phyloP scores from a whole-genome alignment of 2,888 invertebrate genomes.

The Plebejus argus region DNA sequence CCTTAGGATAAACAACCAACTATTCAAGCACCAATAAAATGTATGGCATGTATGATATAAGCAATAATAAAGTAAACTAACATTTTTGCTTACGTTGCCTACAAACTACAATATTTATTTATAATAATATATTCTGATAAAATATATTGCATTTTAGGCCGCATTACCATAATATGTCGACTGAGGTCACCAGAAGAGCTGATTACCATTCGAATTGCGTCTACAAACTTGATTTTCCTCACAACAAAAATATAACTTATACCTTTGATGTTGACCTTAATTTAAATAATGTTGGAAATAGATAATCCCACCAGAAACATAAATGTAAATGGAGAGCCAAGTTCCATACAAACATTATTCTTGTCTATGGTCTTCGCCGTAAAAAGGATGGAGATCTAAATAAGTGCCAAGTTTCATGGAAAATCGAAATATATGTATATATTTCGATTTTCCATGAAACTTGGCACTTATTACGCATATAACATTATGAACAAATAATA shows the following conservation, averaged over 20 bases:
- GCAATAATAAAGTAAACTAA: not conserved
- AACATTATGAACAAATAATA: too few species aligned
- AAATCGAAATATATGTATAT: too few species aligned
- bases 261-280: not conserved
- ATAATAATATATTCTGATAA: constrained; percentile 1
- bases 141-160: constrained; percentile 8
- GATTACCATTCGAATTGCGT: constrained; percentile 17
- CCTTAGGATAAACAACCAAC: too few species aligned
- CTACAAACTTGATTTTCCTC: constrained; percentile 18
- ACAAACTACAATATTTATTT: not conserved
- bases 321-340: too few species aligned
- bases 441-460: too few species aligned
- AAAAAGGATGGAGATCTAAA: too few species aligned
- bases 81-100: not conserved
- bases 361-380: too few species aligned
- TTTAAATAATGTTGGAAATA: constrained; percentile 7
- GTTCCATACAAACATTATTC: too few species aligned
- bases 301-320: too few species aligned
- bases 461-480: too few species aligned
- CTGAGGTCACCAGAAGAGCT: not conserved
- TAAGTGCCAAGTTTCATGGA: too few species aligned
- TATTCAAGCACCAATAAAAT: too few species aligned
- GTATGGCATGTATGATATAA: not conserved
- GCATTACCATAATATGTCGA: constrained; percentile 16
- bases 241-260: not conserved